phyloP scores from a whole-genome alignment of 2,888 invertebrate genomes.

The Coelinius sp. region DNA sequence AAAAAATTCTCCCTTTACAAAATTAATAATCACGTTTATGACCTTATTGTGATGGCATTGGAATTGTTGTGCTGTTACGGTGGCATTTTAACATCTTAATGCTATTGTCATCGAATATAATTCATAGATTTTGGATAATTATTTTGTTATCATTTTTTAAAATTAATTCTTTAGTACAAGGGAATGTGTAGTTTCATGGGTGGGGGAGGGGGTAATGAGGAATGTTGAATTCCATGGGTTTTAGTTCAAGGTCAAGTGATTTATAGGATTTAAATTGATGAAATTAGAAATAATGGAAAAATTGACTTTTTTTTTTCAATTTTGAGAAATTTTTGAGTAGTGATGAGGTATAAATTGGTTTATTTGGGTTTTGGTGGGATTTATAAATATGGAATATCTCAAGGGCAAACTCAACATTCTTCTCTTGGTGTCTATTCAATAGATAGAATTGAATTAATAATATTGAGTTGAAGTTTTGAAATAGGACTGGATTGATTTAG shows the following conservation, averaged over 20 bases:
- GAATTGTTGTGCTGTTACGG: slow-evolving; percentile 21
- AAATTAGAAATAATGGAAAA: no score
- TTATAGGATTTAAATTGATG: no score
- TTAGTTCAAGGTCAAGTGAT: no score
- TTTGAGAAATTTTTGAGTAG: not conserved
- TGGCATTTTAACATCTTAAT: not conserved
- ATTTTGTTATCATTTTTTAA: not conserved
- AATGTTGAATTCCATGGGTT: no score
- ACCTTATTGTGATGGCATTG: slow-evolving; percentile 29
- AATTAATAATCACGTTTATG: not conserved
- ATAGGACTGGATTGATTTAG: no score
- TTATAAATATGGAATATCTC: not conserved
- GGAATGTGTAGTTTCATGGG: no score
- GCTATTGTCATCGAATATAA: slow-evolving; percentile 17
- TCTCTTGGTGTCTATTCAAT: not conserved
- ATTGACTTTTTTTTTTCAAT: not conserved
- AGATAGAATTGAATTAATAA: no score
- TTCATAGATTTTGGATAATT: not conserved
- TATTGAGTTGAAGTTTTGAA: no score
- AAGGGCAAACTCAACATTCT: not conserved
- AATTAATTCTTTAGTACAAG: no score
- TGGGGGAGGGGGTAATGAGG: no score
- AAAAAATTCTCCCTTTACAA: not conserved
- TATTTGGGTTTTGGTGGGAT: not conserved
- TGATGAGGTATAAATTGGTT: not conserved